Evolutionary conservation across 2,113 vertebrate genomes (phyloP).

Genomic region (Pipa parva): DNA sequence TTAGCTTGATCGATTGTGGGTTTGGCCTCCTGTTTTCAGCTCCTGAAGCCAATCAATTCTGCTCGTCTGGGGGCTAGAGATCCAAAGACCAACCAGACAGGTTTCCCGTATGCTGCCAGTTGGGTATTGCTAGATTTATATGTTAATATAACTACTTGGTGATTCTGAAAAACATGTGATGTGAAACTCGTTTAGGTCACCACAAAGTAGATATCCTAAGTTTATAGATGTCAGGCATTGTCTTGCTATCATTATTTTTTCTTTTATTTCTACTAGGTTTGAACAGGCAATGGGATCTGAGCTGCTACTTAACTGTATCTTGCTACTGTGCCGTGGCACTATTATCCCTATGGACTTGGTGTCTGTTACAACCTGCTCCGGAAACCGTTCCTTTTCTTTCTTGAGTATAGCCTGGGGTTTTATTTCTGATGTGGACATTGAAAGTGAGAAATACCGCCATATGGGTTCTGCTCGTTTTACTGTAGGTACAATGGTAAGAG

Average conservation of each 20-base stretch:
- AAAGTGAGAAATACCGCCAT: conserved; percentile 82
- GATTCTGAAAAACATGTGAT: no score
- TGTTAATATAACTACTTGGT: no score
- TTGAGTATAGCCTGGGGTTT: conserved; percentile 89
- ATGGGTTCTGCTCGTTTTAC: conserved; percentile 84
- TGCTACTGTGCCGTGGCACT: conserved; percentile 79
- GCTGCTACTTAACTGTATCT: conserved; percentile 81
- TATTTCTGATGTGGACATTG: conserved; percentile 87
- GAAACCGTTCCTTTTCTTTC: conserved; percentile 75
- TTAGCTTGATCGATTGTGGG: no score
- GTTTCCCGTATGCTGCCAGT: no score
- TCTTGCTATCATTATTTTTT: not conserved
- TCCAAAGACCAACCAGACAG: no score
- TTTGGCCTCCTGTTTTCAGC: no score
- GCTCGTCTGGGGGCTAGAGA: no score
- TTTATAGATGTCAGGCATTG: no score
- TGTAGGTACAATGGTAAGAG: conserved; percentile 73
- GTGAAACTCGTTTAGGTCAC: no score
- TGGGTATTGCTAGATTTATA: no score
- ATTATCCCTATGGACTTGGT: conserved; percentile 79
- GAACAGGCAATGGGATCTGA: conserved; percentile 79
- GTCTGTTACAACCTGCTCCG: conserved; percentile 77
- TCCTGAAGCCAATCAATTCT: no score
- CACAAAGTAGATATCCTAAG: no score
- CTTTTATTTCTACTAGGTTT: conserved; percentile 58